Evolutionary conservation across 2,113 vertebrate species (phyloP), one percentile per base, ranked within the genome.

Genomic region (Apteryx mantelli): DNA sequence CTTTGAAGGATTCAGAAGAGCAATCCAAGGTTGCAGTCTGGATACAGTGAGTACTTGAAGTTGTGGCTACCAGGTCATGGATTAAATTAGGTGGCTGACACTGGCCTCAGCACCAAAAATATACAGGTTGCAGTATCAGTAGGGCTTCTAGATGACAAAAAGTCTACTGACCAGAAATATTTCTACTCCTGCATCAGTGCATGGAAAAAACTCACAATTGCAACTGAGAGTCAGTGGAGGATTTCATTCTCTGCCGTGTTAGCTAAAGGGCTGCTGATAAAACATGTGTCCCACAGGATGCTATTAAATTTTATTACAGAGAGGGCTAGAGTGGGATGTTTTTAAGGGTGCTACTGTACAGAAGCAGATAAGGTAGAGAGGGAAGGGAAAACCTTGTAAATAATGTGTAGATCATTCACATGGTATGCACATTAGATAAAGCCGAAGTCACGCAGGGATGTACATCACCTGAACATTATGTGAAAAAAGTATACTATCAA

Each of bases 251-350:
- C 88, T 95, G 90, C 80, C 80, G 75, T 86, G 69, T 95, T 95
- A 96, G 88, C 86, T 75, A 89, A 95, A 95, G 42, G 65, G 69
- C 46, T 95, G 73, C 63, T 96, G 96, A 96, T 95, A 97, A 91
- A 95, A 88, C 56, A 89, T 84, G 92, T 46, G 83, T 96, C 91
- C 84, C 82, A 93, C 71, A 91, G 94, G 94, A 95, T 70, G 46
- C 74, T 80, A 68, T 65, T 89, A 38, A 71, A 91, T 92, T 97
- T 96, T 97, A 77, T 96, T 96, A 88, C 36, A 81, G 58, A 85
- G 77, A 68, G n/a, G 44, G 66, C 55, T 92, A 88, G 70, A 86
- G 69, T 64, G 91, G 68, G 77, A 61, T 71, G 28, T 82, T 88
- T 96, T 92, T 95, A 91, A 94, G 75, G 64, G 70, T 80, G 38